phyloP scores from a whole-genome alignment of 37 sponge, comb jelly and placozoan genomes.

The Dysidea cf. avara region DNA sequence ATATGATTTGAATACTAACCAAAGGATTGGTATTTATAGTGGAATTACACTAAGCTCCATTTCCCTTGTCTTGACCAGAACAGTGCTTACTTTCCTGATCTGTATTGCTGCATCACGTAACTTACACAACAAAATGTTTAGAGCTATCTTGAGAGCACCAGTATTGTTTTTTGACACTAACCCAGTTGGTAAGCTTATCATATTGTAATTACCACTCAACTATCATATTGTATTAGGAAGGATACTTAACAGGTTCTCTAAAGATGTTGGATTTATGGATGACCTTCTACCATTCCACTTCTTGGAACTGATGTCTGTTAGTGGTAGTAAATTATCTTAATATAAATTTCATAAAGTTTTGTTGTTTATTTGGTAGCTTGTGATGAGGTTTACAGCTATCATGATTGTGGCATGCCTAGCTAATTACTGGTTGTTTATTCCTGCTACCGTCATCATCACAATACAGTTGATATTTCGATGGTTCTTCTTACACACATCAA shows the following conservation, averaged over 20 bases:
- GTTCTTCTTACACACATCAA: slow-evolving; percentile 66
- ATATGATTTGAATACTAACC: background rate
- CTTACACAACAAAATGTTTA: slow-evolving; percentile 69
- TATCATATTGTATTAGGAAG: background rate
- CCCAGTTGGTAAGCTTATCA: slow-evolving; percentile 71
- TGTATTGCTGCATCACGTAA: slow-evolving; percentile 50
- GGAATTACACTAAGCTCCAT: slow-evolving; percentile 21
- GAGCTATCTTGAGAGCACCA: slow-evolving; percentile 60
- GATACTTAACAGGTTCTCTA: slow-evolving; percentile 15
- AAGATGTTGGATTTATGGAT: slow-evolving; percentile 4
- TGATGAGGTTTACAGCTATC: slow-evolving; percentile 45
- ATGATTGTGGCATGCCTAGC: slow-evolving; percentile 42
- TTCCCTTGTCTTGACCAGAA: slow-evolving; percentile 29
- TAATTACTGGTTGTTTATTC: slow-evolving; percentile 56
- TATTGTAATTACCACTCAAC: background rate
- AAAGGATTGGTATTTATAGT: slow-evolving; percentile 46
- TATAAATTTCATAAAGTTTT: background rate
- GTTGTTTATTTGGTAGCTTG: slow-evolving; percentile 27
- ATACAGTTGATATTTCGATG: slow-evolving; percentile 35
- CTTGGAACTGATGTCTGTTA: background rate
- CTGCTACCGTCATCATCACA: slow-evolving; percentile 26
- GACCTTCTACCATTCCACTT: background rate
- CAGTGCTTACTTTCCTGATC: slow-evolving; percentile 25
- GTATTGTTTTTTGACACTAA: slow-evolving; percentile 79
- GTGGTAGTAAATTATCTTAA: too few relatives aligned